phyloP scores from a whole-genome alignment of 2,113 vertebrate species.

The Kobus ellipsiprymnus region DNA sequence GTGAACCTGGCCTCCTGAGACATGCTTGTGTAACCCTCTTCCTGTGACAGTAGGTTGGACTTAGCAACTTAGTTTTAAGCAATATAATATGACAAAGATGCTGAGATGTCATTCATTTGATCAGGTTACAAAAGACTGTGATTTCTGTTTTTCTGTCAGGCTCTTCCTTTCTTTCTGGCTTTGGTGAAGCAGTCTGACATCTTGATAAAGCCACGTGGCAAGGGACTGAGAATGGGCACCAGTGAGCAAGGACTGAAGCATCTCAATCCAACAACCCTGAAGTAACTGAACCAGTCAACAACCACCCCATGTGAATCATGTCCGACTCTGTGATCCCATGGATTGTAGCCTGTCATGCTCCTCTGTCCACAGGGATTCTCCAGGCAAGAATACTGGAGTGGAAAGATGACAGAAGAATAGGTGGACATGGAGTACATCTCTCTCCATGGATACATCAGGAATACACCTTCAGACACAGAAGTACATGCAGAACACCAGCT shows the following conservation, averaged over 20 bases:
- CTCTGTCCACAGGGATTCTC: neutral
- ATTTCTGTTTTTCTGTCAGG: neutral
- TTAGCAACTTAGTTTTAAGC: neutral
- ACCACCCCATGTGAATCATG: accelerated
- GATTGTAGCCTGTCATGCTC: neutral
- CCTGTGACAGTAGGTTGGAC: neutral
- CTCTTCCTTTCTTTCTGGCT: neutral
- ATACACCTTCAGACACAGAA: neutral
- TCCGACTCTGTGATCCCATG: neutral
- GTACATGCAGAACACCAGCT: neutral
- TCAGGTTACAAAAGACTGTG: neutral
- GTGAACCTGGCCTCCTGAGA: neutral
- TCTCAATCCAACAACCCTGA: neutral
- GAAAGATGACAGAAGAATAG: neutral
- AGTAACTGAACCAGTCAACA: neutral
- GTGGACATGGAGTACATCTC: neutral
- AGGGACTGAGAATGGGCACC: neutral
- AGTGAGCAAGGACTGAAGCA: neutral
- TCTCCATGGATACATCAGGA: neutral
- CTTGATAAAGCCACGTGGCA: neutral
- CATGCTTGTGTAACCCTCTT: neutral
- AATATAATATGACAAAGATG: neutral
- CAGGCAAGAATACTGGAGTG: neutral
- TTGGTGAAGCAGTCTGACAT: neutral
- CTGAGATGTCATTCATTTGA: neutral